These are phyloP conservation scores for Lontra canadensis DNA, from an alignment of 2,113 vertebrate genomes.

Conservation along the genomic window DNA sequence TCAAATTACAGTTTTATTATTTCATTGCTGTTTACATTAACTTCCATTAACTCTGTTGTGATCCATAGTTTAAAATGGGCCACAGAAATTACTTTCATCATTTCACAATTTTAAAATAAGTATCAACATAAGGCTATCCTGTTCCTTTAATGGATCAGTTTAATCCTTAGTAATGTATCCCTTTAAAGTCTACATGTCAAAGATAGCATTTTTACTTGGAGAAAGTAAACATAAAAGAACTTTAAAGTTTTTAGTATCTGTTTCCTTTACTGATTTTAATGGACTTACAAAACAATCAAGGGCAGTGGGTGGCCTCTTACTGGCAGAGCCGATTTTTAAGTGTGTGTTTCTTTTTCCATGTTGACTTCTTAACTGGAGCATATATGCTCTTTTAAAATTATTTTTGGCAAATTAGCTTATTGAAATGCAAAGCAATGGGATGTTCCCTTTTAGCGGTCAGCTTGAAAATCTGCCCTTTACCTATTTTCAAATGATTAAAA, in stretches of 20 bases:
- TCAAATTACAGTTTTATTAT: slow-evolving; percentile 83
- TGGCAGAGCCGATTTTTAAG: slow-evolving; percentile 57
- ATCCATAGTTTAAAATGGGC: slow-evolving; percentile 83
- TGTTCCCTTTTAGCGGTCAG: slow-evolving; percentile 38
- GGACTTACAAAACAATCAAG: slow-evolving; percentile 56
- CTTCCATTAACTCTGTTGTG: slow-evolving; percentile 86
- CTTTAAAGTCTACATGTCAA: slow-evolving; percentile 75
- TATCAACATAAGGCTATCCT: slow-evolving; percentile 78
- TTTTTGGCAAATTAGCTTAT: slow-evolving; percentile 2
- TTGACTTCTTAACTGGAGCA: slow-evolving; percentile 32
- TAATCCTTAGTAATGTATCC: slow-evolving; percentile 82
- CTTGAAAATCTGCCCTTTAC: slow-evolving; percentile 49
- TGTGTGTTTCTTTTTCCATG: slow-evolving; percentile 42
- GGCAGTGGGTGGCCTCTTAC: slow-evolving; percentile 63
- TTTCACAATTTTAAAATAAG: slow-evolving; percentile 82
- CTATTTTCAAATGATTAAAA: slow-evolving; percentile 47
- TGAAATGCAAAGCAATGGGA: slow-evolving; percentile 28
- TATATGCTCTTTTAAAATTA: slow-evolving; percentile 48
- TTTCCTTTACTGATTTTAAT: slow-evolving; percentile 73
- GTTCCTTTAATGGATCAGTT: slow-evolving; percentile 80
- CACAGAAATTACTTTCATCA: slow-evolving; percentile 83
- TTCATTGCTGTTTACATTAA: slow-evolving; percentile 83
- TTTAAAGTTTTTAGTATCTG: slow-evolving; percentile 74
- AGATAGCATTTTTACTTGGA: slow-evolving; percentile 71
- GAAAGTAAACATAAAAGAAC: slow-evolving; percentile 75